Conservation (phyloP, 2,797 vertebrate species). For the Malacoraja senta region DNA sequence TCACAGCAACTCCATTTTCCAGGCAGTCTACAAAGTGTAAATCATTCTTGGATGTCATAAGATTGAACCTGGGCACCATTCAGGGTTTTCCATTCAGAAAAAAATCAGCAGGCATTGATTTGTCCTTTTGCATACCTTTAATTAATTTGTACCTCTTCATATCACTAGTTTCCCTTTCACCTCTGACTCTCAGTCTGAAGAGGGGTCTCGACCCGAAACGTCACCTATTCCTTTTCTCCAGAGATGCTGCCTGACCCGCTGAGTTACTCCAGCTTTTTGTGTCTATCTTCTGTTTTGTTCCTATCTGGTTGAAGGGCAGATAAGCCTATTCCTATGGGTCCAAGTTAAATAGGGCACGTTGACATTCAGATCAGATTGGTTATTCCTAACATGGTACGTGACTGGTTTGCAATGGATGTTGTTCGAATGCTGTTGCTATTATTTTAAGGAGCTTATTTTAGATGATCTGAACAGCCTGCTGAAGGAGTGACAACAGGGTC, state of each 20-base stretch:
- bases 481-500: background rate
- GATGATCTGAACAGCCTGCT: background rate
- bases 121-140: too few relatives aligned
- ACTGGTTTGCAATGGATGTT: background rate
- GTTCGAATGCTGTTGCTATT: background rate
- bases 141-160: too few relatives aligned
- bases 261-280: too few relatives aligned
- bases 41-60: background rate
- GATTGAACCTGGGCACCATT: background rate
- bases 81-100: background rate
- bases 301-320: background rate
- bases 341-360: background rate
- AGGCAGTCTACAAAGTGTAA: background rate
- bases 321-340: background rate
- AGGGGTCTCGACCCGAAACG: too few relatives aligned
- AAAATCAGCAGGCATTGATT: too few relatives aligned
- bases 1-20: background rate
- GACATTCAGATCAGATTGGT: background rate
- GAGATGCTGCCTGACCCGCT: too few relatives aligned
- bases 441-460: constrained; percentile 28
- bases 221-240: too few relatives aligned
- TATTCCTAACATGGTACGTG: background rate
- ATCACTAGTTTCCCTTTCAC: too few relatives aligned
- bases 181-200: too few relatives aligned
- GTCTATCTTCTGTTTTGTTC: background rate